A percentile compares a stretch with the other conserved stretches of the same genome.
These are phyloP conservation scores for Lamellibrachia columna DNA, from an alignment of 2,888 invertebrate genomes.

Conservation along the genomic window DNA sequence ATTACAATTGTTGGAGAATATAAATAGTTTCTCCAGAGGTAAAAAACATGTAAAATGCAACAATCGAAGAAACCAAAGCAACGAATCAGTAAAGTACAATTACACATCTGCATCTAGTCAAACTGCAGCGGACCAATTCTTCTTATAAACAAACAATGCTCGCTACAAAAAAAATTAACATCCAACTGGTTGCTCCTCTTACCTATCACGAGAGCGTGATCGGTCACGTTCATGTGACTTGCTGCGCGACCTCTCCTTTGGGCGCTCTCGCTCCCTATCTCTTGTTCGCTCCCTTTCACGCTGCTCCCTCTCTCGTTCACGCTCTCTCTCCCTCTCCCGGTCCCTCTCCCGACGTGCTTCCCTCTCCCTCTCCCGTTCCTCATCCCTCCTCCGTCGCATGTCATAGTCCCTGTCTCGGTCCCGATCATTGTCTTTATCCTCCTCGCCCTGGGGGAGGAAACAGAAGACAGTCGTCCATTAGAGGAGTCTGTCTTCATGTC, in stretches of 20 bases:
- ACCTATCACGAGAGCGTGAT: conserved; percentile 34
- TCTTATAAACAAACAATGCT: no score
- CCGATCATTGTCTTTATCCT: conserved; percentile 25
- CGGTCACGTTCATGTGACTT: conserved; percentile 31
- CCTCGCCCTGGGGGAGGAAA: background rate
- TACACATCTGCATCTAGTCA: no score
- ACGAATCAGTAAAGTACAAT: no score
- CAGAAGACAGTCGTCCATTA: background rate
- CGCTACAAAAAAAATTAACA: background rate
- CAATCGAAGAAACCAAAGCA: no score
- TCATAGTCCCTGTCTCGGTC: conserved; percentile 42
- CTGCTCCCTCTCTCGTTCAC: conserved; percentile 37
- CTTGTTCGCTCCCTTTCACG: conserved; percentile 35
- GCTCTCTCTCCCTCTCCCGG: conserved; percentile 44
- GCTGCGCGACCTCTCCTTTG: conserved; percentile 35
- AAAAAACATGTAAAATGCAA: no score
- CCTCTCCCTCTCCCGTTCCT: conserved; percentile 50
- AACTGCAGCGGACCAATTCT: no score
- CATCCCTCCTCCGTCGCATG: conserved; percentile 58
- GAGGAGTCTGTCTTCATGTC: background rate
- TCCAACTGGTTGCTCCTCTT: background rate
- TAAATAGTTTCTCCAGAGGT: no score
- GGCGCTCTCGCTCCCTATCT: conserved; percentile 52
- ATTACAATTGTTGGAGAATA: no score
- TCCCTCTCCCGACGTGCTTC: conserved; percentile 64